Base-by-base conservation (phyloP, 2,113 vertebrate genomes). In the Ailuropoda melanoleuca region DNA sequence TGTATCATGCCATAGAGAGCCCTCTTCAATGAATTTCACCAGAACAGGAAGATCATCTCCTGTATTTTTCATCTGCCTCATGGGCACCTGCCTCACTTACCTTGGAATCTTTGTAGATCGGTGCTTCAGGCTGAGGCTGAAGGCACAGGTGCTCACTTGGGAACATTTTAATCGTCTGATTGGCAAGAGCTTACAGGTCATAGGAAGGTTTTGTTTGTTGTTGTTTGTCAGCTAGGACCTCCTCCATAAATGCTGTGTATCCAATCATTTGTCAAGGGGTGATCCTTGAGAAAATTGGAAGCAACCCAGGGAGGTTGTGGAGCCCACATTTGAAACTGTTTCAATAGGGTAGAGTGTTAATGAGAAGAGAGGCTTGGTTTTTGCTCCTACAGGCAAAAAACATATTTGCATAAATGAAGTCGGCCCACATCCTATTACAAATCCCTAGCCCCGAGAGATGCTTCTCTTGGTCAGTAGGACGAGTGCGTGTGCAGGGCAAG, bases 1-100 rank as follows among this genome's bases (percentile, higher is more conserved):
- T 1, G 1, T 39, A 39, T 13, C 48, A 48, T 50, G 3, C 5
- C 50, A 4, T 0, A 29, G 78, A 39, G 3, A 0, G 5, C 5
- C 7, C 0, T n/a, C 77, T n/a, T 23, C 26, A 14, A 10, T 15
- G 13, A 23, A 7, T n/a, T 43, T 78, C 18, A 18, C 31, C 13
- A 24, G 24, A 8, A 53, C 21, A 13, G 3, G 62, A 34, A 62
- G 31, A 17, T 31, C 34, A 1, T 74, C 43, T 56, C 56, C 64
- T 23, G 13, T 31, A 29, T 31, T 13, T 80, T 21, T 31, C 0
- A 4, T 23, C n/a, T 43, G 10, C 64, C 58, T 37, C 0, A 0
- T 5, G 31, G 10, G n/a, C 21, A 17, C n/a, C 34, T 0, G 6
- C 2, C 23, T 58, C 48, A 5, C 13, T 12, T 23, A 2, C 23